Evolutionary conservation across 2,888 invertebrate species (phyloP).

Genomic region (Drosophila dives): DNA sequence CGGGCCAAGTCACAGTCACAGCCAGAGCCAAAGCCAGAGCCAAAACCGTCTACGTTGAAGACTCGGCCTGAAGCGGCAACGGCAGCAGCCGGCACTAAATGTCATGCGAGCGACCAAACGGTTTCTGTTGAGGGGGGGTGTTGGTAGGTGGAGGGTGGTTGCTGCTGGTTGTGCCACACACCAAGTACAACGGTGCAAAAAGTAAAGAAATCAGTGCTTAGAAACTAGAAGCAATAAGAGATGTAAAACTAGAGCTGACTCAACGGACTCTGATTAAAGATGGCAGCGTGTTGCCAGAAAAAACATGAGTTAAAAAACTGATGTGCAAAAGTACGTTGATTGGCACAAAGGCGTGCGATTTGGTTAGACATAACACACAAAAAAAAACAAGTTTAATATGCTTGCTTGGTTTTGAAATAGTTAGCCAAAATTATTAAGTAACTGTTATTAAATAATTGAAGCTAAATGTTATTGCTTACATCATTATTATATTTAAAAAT

Average conservation of each 20-base stretch:
- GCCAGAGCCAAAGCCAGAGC: slow-evolving; percentile 14
- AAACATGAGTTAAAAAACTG: neutral
- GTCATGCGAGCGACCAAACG: slow-evolving; percentile 69
- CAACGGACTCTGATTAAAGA: slow-evolving; percentile 32
- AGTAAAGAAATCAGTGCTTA: slow-evolving; percentile 49
- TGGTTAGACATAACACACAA: neutral
- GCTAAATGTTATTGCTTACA: neutral
- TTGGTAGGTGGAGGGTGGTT: slow-evolving; percentile 9
- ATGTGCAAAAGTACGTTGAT: neutral
- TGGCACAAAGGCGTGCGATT: slow-evolving; percentile 17
- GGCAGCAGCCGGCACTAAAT: slow-evolving; percentile 73
- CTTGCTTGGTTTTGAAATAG: neutral
- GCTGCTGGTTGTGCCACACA: slow-evolving; percentile 15
- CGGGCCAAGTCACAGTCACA: slow-evolving; percentile 32
- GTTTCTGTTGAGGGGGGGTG: slow-evolving; percentile 30
- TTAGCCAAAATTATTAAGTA: neutral
- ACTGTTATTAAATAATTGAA: neutral
- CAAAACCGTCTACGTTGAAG: slow-evolving; percentile 49
- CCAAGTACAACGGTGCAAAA: slow-evolving; percentile 42
- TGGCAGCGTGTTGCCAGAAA: slow-evolving; percentile 19
- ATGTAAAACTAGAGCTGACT: slow-evolving; percentile 36
- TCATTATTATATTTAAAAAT: neutral
- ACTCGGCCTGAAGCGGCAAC: slow-evolving; percentile 47
- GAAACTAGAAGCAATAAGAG: slow-evolving; percentile 46
- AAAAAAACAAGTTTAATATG: neutral